Evolutionary conservation across 1,140 invertebrate species (phyloP).

Genomic region (Drosophila burlai): DNA sequence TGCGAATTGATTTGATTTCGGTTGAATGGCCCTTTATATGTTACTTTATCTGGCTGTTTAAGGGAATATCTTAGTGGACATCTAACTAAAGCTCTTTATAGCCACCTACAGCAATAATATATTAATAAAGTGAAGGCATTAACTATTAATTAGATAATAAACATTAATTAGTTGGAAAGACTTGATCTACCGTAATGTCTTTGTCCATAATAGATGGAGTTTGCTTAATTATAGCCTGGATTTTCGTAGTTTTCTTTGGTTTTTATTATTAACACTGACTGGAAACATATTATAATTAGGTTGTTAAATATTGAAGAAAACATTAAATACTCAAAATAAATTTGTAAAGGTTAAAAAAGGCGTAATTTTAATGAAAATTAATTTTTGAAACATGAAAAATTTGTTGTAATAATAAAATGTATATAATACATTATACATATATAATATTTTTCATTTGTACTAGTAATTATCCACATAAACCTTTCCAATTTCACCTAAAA

Average conservation of each 20-base stretch:
- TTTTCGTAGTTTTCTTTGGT: background rate
- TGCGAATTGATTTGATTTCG: conserved; percentile 57
- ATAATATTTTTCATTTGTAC: too few relatives aligned
- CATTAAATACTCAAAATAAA: too few relatives aligned
- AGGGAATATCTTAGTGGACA: background rate
- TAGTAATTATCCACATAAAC: too few relatives aligned
- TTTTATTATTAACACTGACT: background rate
- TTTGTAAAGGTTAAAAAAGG: too few relatives aligned
- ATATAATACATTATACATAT: too few relatives aligned
- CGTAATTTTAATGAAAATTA: too few relatives aligned
- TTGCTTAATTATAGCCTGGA: background rate
- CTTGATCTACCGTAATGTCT: background rate
- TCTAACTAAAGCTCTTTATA: background rate
- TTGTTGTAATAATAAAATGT: background rate
- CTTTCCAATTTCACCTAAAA: background rate
- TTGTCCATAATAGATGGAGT: background rate
- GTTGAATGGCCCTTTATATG: conserved; percentile 16
- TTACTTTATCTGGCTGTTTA: conserved; percentile 5
- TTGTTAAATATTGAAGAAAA: background rate
- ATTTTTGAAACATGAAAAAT: background rate
- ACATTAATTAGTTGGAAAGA: conserved; percentile 2
- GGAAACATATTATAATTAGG: background rate
- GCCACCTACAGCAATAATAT: conserved; percentile 6
- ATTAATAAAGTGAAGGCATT: conserved; percentile 1
- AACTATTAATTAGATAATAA: conserved; percentile 10